Conservation (phyloP, 2,113 vertebrate species). For the Pipra filicauda region DNA sequence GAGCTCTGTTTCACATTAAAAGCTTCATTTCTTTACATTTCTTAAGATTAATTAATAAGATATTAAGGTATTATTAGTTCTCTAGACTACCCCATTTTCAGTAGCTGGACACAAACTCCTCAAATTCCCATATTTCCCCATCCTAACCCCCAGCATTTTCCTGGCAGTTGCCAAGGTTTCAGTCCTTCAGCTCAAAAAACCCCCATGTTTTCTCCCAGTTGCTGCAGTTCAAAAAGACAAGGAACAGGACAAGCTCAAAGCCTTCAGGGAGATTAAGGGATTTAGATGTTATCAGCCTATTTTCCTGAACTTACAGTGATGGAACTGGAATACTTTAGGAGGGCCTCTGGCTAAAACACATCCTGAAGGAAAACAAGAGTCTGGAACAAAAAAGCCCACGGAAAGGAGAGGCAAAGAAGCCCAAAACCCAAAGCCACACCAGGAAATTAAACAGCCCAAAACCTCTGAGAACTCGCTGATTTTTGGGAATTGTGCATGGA, state of each 20-base stretch:
- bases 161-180: neutral
- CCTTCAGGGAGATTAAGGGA: neutral
- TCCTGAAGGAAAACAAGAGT: neutral
- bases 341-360: neutral
- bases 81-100: neutral
- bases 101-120: neutral
- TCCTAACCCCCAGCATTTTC: neutral
- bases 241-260: neutral
- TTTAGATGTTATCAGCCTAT: neutral
- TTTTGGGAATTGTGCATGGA: neutral
- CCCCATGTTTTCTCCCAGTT: neutral
- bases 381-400: neutral
- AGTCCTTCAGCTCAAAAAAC: neutral
- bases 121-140: neutral
- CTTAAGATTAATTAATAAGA: neutral
- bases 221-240: neutral
- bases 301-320: neutral
- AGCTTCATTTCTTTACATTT: neutral
- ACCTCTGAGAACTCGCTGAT: neutral
- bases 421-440: neutral
- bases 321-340: neutral
- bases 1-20: fast-evolving
- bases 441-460: neutral
- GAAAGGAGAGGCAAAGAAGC: neutral
- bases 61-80: neutral